These are phyloP conservation scores for Drosophila quadrilineata DNA, from an alignment of 1,140 invertebrate genomes.

Conservation along the genomic window DNA sequence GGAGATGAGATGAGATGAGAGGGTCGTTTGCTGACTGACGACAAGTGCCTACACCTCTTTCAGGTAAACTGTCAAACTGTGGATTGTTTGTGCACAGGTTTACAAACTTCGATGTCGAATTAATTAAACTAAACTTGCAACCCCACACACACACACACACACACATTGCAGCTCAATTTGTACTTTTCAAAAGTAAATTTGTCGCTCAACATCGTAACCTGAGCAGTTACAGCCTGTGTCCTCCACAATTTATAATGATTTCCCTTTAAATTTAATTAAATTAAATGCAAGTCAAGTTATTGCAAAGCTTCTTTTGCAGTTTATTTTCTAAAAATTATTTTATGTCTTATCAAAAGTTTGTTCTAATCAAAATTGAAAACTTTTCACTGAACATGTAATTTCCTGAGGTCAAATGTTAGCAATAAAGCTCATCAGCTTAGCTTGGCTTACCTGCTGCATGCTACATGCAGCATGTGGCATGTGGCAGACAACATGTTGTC, in stretches of 20 bases:
- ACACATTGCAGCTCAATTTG: conserved; percentile 56
- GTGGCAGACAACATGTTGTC: conserved; percentile 29
- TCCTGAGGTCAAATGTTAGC: conserved; percentile 56
- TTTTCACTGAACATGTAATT: conserved; percentile 38
- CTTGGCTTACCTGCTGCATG: neutral
- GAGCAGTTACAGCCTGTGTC: conserved; percentile 32
- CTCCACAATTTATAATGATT: conserved; percentile 22
- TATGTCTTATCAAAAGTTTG: too few species aligned
- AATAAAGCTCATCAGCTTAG: conserved; percentile 44
- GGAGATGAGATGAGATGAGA: neutral
- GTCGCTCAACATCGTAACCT: conserved; percentile 52
- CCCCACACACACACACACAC: conserved; percentile 4
- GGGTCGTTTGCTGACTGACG: conserved; percentile 49
- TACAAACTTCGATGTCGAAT: conserved; percentile 65
- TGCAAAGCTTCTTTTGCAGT: too few species aligned
- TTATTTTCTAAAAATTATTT: too few species aligned
- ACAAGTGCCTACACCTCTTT: conserved; percentile 76
- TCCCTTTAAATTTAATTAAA: conserved; percentile 7
- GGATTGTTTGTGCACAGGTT: conserved; percentile 40
- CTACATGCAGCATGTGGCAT: neutral
- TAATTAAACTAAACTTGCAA: conserved; percentile 74
- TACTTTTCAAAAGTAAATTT: conserved; percentile 57
- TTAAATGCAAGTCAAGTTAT: neutral
- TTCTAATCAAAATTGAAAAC: conserved; percentile 6
- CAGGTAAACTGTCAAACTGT: conserved; percentile 69